Evolutionary conservation across 1,140 invertebrate genomes (phyloP).

Genomic region (Thalassaphorura encarpata): DNA sequence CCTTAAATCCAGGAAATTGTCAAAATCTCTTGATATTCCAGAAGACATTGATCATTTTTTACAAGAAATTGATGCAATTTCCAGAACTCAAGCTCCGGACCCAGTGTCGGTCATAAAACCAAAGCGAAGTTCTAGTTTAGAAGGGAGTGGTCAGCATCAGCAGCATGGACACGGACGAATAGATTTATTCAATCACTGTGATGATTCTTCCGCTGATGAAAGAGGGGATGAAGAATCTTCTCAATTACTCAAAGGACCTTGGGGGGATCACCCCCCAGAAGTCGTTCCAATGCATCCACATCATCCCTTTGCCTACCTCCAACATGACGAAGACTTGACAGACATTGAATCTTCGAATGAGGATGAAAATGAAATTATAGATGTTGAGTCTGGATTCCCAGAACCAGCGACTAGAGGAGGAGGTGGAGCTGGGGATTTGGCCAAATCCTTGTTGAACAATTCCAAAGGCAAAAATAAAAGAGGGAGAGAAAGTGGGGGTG

Average conservation of each 20-base stretch:
- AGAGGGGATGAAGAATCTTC: constrained; percentile 11
- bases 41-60: too few species aligned
- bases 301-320: neutral
- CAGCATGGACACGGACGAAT: too few species aligned
- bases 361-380: constrained; percentile 1
- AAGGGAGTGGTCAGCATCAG: neutral
- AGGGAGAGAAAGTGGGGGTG: neutral
- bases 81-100: neutral
- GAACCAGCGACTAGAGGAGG: too few species aligned
- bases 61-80: neutral
- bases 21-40: constrained; percentile 26
- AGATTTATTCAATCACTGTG: too few species aligned
- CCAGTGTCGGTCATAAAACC: neutral
- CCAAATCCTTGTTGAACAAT: too few species aligned
- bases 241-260: neutral
- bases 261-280: neutral
- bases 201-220: constrained; percentile 12
- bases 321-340: neutral
- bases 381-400: too few species aligned
- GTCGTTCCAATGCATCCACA: neutral
- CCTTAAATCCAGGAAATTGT: constrained; percentile 17
- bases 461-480: too few species aligned
- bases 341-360: constrained; percentile 1
- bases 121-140: neutral
- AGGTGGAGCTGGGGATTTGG: too few species aligned